phyloP scores from a whole-genome alignment of 2,113 vertebrate species.

The cattle (Bos taurus) region ARS-UCD2.0 NC_037345.1:8065001-8065500 shows the following conservation, averaged over 20 bases:
- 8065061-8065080: background rate
- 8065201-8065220: background rate
- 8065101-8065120: background rate
- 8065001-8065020: background rate
- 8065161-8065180: background rate
- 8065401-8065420: background rate
- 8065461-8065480: constrained; percentile 71
- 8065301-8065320: rapidly evolving
- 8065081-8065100: background rate
- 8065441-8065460: background rate
- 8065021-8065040: background rate
- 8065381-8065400: background rate
- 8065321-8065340: background rate
- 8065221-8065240: background rate
- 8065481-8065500: constrained; percentile 68
- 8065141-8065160: background rate
- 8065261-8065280: background rate
- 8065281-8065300: background rate
- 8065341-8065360: background rate
- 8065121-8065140: background rate
- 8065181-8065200: background rate
- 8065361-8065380: background rate
- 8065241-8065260: background rate
- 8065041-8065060: background rate
- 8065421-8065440: background rate